phyloP scores from a whole-genome alignment of 2,113 vertebrate species.

The Eira barbara region DNA sequence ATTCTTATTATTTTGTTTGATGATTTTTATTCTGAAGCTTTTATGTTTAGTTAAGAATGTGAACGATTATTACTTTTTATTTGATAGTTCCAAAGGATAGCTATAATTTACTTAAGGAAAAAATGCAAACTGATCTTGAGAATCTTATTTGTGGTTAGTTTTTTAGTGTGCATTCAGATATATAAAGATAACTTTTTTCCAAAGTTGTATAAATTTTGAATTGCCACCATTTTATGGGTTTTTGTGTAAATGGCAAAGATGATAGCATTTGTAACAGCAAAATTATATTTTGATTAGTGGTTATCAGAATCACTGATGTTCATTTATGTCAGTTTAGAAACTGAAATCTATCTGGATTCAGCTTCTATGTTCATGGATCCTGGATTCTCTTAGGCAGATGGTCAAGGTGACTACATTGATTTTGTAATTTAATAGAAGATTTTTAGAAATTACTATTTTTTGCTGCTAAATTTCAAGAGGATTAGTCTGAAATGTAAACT shows the following conservation, averaged over 20 bases:
- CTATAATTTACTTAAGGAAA: neutral
- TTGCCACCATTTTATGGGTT: neutral
- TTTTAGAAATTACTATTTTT: conserved; percentile 21
- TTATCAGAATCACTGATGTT: neutral
- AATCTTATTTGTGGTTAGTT: conserved; percentile 35
- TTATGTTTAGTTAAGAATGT: conserved; percentile 47
- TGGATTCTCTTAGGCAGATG: conserved; percentile 23
- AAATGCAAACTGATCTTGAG: neutral
- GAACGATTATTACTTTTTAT: conserved; percentile 9
- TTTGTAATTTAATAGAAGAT: neutral
- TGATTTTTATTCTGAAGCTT: conserved; percentile 18
- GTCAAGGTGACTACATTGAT: conserved; percentile 10
- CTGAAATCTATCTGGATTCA: conserved; percentile 26
- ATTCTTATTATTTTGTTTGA: conserved; percentile 18
- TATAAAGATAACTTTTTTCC: neutral
- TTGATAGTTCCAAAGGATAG: neutral
- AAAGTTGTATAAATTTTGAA: conserved; percentile 18
- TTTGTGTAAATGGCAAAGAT: conserved; percentile 13
- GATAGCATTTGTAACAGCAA: conserved; percentile 10
- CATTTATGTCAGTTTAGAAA: neutral
- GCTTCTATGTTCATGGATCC: neutral
- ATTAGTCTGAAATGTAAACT: conserved; percentile 27
- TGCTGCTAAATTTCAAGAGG: conserved; percentile 6
- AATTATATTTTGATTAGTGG: conserved; percentile 42
- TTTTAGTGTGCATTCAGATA: conserved; percentile 20